phyloP scores from a whole-genome alignment of 35 echinoderm and acorn worm genomes.

The Eucidaris tribuloides region DNA sequence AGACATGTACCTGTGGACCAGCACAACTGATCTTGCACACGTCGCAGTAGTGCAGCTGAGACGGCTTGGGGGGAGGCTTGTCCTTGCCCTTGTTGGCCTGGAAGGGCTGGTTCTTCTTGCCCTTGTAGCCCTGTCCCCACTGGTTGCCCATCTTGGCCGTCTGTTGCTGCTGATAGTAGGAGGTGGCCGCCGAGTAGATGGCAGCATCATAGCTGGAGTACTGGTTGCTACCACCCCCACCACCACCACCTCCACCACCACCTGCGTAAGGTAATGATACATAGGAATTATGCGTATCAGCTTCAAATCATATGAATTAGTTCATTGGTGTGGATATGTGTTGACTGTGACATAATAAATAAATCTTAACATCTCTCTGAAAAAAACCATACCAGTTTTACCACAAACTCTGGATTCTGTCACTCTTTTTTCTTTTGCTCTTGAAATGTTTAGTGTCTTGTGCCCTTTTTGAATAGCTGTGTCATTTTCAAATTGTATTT shows the following conservation, averaged over 20 bases:
- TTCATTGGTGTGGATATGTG: neutral
- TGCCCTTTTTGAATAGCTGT: no score
- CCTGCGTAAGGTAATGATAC: neutral
- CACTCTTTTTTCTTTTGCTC: no score
- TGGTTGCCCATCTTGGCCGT: conserved; percentile 42
- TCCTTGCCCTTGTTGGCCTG: conserved; percentile 56
- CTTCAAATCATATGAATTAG: neutral
- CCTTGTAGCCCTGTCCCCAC: conserved; percentile 16
- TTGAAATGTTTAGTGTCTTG: no score
- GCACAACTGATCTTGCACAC: conserved; percentile 99
- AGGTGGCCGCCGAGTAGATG: conserved; percentile 90
- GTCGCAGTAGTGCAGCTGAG: conserved; percentile 98
- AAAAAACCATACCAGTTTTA: no score
- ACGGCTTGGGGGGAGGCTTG: conserved; percentile 74
- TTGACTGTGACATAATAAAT: neutral
- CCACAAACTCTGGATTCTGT: no score
- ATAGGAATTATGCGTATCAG: neutral
- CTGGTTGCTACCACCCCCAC: conserved; percentile 11
- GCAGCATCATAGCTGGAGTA: conserved; percentile 87
- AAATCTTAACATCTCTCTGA: neutral
- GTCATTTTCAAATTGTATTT: no score
- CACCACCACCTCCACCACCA: neutral
- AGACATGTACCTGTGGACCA: conserved; percentile 94
- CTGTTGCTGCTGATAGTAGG: conserved; percentile 98
- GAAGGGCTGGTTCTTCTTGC: conserved; percentile 35